Evolutionary conservation across 2,113 vertebrate species (phyloP).

Genomic region (Periophthalmodon schlosseri): DNA sequence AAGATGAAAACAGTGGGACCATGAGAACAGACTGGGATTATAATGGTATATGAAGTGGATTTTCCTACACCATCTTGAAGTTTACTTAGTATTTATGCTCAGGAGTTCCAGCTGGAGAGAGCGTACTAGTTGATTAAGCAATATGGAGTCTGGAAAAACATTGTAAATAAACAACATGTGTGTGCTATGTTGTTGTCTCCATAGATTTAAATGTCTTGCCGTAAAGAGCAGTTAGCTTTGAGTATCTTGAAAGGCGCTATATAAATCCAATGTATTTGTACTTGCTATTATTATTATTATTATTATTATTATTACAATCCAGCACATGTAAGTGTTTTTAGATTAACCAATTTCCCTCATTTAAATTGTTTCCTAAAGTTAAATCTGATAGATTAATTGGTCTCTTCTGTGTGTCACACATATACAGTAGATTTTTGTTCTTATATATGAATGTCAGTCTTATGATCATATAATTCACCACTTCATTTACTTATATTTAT

Average conservation of each 20-base stretch:
- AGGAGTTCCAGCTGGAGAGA: constrained; percentile 46
- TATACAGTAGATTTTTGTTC: background rate
- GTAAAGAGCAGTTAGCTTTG: too few species aligned
- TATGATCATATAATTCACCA: too few species aligned
- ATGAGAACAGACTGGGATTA: constrained; percentile 42
- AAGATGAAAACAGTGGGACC: constrained; percentile 7
- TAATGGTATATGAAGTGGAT: constrained; percentile 32
- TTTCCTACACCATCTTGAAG: constrained; percentile 20
- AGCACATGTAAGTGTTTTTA: background rate
- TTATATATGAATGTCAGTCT: background rate
- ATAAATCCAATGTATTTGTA: too few species aligned
- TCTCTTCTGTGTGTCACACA: background rate
- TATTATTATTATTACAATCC: too few species aligned
- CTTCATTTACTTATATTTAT: too few species aligned
- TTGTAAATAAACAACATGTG: background rate
- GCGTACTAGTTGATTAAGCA: constrained; percentile 39
- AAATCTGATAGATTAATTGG: background rate
- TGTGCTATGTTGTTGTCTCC: background rate
- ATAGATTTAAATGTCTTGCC: background rate
- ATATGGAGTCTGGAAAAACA: constrained; percentile 26
- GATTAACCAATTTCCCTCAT: background rate
- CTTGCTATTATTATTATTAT: too few species aligned
- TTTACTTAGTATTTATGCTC: constrained; percentile 33
- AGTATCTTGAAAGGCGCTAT: too few species aligned
- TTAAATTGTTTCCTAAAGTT: background rate